phyloP scores from a whole-genome alignment of 2,797 vertebrate species.

The Acanthurus lineatus region DNA sequence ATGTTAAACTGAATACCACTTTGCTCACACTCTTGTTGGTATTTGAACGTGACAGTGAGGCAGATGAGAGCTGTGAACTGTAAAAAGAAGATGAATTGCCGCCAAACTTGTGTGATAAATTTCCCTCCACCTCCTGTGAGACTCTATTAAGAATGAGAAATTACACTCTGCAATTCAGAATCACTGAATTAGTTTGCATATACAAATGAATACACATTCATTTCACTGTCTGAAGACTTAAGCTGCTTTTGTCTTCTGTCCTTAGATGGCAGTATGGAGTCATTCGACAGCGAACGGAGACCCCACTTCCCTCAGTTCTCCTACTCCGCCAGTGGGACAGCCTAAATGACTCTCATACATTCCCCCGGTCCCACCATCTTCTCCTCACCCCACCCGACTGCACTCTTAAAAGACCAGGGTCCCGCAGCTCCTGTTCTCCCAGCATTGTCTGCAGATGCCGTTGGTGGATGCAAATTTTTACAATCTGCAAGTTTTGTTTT shows the following conservation, averaged over 20 bases:
- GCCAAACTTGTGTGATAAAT: conserved; percentile 3
- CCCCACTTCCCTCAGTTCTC: conserved; percentile 99
- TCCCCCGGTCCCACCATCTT: conserved; percentile 67
- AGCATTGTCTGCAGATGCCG: conserved; percentile 66
- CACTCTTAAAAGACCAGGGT: conserved; percentile 85
- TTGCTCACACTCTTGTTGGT: background rate
- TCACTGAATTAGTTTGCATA: background rate
- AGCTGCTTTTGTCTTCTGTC: conserved; percentile 15
- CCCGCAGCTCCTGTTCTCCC: conserved; percentile 53
- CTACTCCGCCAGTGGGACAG: conserved; percentile 97
- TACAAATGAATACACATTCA: no score
- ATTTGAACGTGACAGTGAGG: conserved; percentile 6
- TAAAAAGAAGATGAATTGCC: background rate
- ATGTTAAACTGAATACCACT: background rate
- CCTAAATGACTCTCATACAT: conserved; percentile 84
- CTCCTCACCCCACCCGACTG: conserved; percentile 82
- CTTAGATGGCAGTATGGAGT: conserved; percentile 95
- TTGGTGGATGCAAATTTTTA: conserved; percentile 83
- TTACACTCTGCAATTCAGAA: conserved; percentile 6
- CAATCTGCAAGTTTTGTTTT: conserved; percentile 78
- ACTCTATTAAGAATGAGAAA: conserved; percentile 21
- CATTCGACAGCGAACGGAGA: conserved; percentile 94
- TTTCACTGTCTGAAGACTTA: background rate
- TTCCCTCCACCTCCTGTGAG: background rate
- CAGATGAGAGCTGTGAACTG: conserved; percentile 8